These are phyloP conservation scores for Gavialis gangeticus DNA, from an alignment of 2,113 vertebrate species.

Conservation along the genomic window DNA sequence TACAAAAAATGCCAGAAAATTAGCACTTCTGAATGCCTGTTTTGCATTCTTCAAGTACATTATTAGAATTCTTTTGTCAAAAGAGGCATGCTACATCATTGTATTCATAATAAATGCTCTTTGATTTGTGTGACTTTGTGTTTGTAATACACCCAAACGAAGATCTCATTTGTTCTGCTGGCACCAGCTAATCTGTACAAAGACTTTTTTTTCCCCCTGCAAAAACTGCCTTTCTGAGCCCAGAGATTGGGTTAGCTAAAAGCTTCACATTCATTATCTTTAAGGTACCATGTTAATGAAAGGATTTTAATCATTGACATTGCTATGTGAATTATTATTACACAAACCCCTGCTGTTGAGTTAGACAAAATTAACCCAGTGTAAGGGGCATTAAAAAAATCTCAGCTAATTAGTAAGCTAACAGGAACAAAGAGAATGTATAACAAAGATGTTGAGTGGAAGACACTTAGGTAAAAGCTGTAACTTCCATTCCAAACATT, in stretches of 20 bases:
- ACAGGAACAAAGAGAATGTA: slow-evolving; percentile 83
- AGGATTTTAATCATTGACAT: slow-evolving; percentile 87
- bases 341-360: slow-evolving; percentile 87
- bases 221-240: slow-evolving; percentile 74
- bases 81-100: slow-evolving; percentile 60
- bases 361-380: slow-evolving; percentile 87
- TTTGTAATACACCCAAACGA: slow-evolving; percentile 71
- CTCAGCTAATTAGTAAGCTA: slow-evolving; percentile 85
- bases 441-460: slow-evolving; percentile 78
- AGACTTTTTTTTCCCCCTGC: slow-evolving; percentile 52
- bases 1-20: slow-evolving; percentile 71
- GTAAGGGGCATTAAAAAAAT: slow-evolving; percentile 83
- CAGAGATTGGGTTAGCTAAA: slow-evolving; percentile 77
- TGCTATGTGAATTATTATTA: slow-evolving; percentile 86
- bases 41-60: slow-evolving; percentile 75
- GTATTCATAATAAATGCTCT: slow-evolving; percentile 77
- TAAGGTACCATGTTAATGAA: slow-evolving; percentile 87
- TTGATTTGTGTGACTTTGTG: slow-evolving; percentile 73
- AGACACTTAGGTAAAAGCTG: slow-evolving; percentile 64
- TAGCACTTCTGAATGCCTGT: slow-evolving; percentile 67
- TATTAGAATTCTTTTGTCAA: slow-evolving; percentile 75
- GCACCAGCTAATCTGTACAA: slow-evolving; percentile 68
- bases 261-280: slow-evolving; percentile 84
- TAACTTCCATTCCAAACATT: slow-evolving; percentile 48
- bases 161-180: slow-evolving; percentile 73